phyloP scores from a whole-genome alignment of 2,113 vertebrate species.

The Mus spicilegus region DNA sequence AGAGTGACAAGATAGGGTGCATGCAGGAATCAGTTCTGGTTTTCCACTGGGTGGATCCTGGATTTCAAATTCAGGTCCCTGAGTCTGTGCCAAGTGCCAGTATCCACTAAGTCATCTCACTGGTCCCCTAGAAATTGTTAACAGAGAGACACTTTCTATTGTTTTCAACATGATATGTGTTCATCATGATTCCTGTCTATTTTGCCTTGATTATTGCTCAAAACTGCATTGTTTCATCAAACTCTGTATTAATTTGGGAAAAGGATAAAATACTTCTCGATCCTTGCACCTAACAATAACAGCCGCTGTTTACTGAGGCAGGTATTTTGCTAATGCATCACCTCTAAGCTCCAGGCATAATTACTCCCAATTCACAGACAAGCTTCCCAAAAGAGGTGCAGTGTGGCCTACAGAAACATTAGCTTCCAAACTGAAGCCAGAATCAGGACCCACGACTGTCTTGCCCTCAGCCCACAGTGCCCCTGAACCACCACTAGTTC shows the following conservation, averaged over 20 bases:
- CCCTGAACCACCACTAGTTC: background rate
- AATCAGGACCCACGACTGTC: background rate
- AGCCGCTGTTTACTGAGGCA: background rate
- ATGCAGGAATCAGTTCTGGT: too few relatives aligned
- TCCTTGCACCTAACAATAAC: conserved; percentile 9
- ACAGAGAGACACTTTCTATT: background rate
- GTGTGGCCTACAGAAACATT: background rate
- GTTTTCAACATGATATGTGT: background rate
- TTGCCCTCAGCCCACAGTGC: background rate
- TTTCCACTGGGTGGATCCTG: background rate
- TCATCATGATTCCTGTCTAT: background rate
- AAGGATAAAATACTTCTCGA: background rate
- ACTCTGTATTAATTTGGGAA: background rate
- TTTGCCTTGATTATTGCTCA: background rate
- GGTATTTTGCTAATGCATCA: background rate
- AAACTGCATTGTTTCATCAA: conserved; percentile 30
- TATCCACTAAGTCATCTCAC: background rate
- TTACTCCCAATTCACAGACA: background rate
- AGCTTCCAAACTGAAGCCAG: background rate
- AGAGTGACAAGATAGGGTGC: background rate
- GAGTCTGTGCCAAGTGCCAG: background rate
- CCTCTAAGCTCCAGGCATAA: background rate
- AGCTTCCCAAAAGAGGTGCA: background rate
- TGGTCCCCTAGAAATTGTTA: background rate
- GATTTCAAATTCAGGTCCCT: background rate